Evolutionary conservation across 2,113 vertebrate genomes (phyloP).

Genomic region (Engystomops pustulosus): DNA sequence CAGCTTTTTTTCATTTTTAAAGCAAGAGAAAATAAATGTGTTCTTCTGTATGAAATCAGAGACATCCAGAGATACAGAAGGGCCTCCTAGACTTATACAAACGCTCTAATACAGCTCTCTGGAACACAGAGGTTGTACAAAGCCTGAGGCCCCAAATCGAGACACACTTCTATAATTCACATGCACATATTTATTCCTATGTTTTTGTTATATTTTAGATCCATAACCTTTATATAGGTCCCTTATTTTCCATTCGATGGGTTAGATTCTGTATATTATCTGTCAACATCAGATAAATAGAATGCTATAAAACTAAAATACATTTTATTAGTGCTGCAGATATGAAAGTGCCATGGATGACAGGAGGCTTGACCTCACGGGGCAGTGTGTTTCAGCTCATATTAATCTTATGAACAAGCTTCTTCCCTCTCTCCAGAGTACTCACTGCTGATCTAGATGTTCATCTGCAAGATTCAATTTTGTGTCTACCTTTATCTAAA

Average conservation of each 20-base stretch:
- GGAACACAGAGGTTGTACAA: too few species aligned
- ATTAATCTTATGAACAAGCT: slow-evolving; percentile 41
- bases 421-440: slow-evolving; percentile 10
- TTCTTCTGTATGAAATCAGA: too few species aligned
- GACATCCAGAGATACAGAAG: too few species aligned
- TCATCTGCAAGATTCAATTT: slow-evolving; percentile 39
- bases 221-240: too few species aligned
- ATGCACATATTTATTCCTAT: too few species aligned
- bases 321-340: slow-evolving; percentile 6
- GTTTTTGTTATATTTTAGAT: not conserved
- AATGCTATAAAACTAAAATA: slow-evolving; percentile 24
- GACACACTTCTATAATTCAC: too few species aligned
- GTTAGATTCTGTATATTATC: not conserved
- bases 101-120: too few species aligned
- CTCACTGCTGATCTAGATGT: slow-evolving; percentile 29
- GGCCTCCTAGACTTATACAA: too few species aligned
- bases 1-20: too few species aligned
- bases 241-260: not conserved
- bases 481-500: slow-evolving; percentile 22
- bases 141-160: too few species aligned
- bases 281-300: slow-evolving; percentile 18
- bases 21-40: too few species aligned
- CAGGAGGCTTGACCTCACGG: slow-evolving; percentile 28
- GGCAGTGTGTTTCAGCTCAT: slow-evolving; percentile 7
- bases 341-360: slow-evolving; percentile 15